These are phyloP conservation scores for Takifugu bimaculatus DNA, from an alignment of 2,113 vertebrate species.

Conservation along the genomic window DNA sequence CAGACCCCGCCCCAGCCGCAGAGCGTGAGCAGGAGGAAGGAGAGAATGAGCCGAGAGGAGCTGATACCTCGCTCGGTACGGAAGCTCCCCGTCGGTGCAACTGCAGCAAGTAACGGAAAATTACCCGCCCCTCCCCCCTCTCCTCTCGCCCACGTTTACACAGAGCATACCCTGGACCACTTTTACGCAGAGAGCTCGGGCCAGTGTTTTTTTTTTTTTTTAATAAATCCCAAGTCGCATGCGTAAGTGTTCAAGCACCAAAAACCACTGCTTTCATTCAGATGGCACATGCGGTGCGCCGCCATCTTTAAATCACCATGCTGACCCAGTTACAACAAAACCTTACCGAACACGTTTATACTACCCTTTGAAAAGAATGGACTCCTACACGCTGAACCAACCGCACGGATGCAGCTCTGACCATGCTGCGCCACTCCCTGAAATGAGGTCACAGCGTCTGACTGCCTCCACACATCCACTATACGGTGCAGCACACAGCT, in stretches of 20 bases:
- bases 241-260: not conserved
- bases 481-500: not conserved
- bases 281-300: conserved; percentile 19
- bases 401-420: conserved; percentile 22
- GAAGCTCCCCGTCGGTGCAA: conserved; percentile 53
- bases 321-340: conserved; percentile 56
- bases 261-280: conserved; percentile 18
- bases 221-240: too few relatives aligned
- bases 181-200: conserved; percentile 35
- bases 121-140: conserved; percentile 71
- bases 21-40: conserved; percentile 39
- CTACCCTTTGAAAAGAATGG: not conserved
- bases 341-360: not conserved
- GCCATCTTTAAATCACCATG: conserved; percentile 56
- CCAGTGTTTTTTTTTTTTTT: too few relatives aligned
- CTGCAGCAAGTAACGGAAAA: conserved; percentile 72
- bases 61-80: conserved; percentile 50
- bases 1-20: conserved; percentile 58
- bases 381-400: conserved; percentile 9
- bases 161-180: conserved; percentile 42
- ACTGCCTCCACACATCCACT: conserved; percentile 29
- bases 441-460: conserved; percentile 62
- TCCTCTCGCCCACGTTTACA: conserved; percentile 29
- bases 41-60: conserved; percentile 32
- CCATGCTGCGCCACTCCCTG: conserved; percentile 55